Evolutionary conservation across 2,888 invertebrate genomes (phyloP), one percentile per base, ranked within the genome.

Genomic region (Adelphocoris suturalis): DNA sequence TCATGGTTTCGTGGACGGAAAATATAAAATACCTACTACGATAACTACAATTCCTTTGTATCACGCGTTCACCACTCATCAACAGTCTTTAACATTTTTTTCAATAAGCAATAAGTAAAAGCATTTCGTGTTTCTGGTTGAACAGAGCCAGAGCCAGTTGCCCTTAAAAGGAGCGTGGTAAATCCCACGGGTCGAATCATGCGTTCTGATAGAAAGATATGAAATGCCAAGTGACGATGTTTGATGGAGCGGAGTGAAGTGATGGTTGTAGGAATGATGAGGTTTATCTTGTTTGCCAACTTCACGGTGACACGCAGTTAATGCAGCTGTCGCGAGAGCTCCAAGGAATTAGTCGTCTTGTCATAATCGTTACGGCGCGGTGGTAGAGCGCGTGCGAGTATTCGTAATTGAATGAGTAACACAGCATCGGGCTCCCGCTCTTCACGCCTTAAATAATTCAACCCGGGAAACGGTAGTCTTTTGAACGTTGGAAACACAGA

Each of bases 291-390:
- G 57, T 57, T 57, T 57, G n/a, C 57, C 57, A 57, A 57, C 57
- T 57, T 57, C 57, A 57, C 57, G 57, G 16, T 57, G 57, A 57
- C 57, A 57, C 57, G 57, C 57, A 57, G 57, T 57, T 57, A 57
- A 57, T 57, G 57, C 57, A 57, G 57, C 57, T 57, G 57, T 57
- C 57, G 57, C 19, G 57, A 57, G 57, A 57, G 57, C 57, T 57
- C 57, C 57, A 57, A 57, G 57, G 57, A 57, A 57, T 57, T 57
- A 57, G 57, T 57, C 57, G 57, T 57, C 57, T 57, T 57, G 57
- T 57, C 57, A 57, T 57, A 57, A 57, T 57, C 16, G 57, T 57
- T 57, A 57, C 57, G 57, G n/a, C 57, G 57, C 57, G 57, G n/a
- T 5, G 7, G n/a, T 2, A 5, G n/a, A 7, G 11, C 16, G 52